phyloP scores from a whole-genome alignment of 2,888 invertebrate genomes.

The Helobdella robusta region DNA sequence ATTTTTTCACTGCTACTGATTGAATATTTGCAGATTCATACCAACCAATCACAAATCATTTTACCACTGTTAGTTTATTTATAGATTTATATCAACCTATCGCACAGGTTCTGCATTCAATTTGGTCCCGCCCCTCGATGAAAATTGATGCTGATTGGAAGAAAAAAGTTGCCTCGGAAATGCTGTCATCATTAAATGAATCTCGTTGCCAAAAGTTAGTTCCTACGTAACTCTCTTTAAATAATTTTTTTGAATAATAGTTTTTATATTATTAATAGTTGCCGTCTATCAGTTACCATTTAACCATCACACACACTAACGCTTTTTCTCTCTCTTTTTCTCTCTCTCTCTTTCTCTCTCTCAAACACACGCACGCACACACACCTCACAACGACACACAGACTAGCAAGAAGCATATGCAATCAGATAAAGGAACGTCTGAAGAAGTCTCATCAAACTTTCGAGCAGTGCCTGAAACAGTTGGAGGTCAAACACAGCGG shows the following conservation, averaged over 20 bases:
- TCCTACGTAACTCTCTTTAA: too few species aligned
- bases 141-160: slow-evolving; percentile 59
- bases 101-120: slow-evolving; percentile 56
- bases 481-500: slow-evolving; percentile 54
- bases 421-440: slow-evolving; percentile 67
- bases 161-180: slow-evolving; percentile 60
- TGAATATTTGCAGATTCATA: too few species aligned
- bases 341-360: not conserved
- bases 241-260: not conserved
- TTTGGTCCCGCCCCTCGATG: slow-evolving; percentile 57
- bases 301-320: too few species aligned
- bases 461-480: slow-evolving; percentile 63
- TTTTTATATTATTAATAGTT: not conserved
- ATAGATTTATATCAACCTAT: too few species aligned
- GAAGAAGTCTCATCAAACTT: slow-evolving; percentile 66
- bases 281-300: too few species aligned
- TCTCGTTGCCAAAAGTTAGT: slow-evolving; percentile 39
- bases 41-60: too few species aligned
- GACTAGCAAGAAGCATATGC: slow-evolving; percentile 64
- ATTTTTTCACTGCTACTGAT: too few species aligned
- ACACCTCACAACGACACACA: slow-evolving; percentile 36
- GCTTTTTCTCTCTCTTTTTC: not conserved
- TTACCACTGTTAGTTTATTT: too few species aligned
- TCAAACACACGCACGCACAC: not conserved
- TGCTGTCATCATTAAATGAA: slow-evolving; percentile 64